These are phyloP conservation scores for Nyctibius grandis DNA, from an alignment of 2,797 vertebrate species.

Conservation along the genomic window DNA sequence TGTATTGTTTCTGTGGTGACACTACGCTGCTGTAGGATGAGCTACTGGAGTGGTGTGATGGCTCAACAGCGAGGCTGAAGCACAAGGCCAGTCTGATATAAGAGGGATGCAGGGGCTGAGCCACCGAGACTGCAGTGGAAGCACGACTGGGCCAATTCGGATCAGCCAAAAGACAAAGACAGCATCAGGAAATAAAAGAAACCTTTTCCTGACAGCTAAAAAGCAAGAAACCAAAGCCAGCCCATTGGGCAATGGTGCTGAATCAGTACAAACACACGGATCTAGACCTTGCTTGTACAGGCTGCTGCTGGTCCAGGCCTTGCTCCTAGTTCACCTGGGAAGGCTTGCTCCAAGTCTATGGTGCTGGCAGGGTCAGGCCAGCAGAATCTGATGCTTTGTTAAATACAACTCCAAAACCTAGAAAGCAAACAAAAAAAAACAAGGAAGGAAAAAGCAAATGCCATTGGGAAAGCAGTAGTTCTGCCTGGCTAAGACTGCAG, in stretches of 20 bases:
- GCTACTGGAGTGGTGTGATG: not conserved
- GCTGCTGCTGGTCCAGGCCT: not conserved
- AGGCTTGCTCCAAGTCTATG: not conserved
- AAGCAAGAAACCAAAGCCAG: slow-evolving; percentile 35
- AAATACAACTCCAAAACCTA: not conserved
- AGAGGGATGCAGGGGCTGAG: not conserved
- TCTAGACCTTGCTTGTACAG: not conserved
- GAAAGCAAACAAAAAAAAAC: not conserved
- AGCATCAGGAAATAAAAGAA: not conserved
- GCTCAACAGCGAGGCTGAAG: not conserved
- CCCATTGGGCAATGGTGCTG: rapidly evolving
- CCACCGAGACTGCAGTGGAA: not conserved
- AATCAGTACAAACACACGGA: not conserved
- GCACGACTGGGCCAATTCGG: not conserved
- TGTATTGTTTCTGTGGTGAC: slow-evolving; percentile 48
- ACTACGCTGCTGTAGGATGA: not conserved
- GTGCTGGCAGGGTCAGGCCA: not conserved
- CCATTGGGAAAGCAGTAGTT: not conserved
- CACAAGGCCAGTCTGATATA: not conserved
- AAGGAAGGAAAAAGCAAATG: not conserved
- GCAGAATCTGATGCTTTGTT: not conserved
- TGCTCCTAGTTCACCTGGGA: not conserved
- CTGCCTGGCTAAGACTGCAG: not conserved
- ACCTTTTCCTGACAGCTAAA: not conserved
- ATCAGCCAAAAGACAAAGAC: not conserved